phyloP scores from a whole-genome alignment of 2,888 invertebrate genomes.

The Ligdia adustata region DNA sequence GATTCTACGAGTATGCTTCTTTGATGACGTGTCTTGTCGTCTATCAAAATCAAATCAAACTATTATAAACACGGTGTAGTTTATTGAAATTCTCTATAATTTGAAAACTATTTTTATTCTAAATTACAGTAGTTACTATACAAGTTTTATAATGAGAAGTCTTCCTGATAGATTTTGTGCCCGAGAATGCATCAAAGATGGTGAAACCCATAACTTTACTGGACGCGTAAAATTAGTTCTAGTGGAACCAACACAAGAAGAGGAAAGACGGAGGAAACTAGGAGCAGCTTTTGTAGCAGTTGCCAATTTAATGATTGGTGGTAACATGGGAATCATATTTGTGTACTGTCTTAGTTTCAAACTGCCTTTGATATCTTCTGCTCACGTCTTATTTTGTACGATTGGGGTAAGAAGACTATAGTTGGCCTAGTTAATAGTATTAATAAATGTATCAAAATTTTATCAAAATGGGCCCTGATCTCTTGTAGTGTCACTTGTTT shows the following conservation, averaged over 20 bases:
- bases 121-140: too few species aligned
- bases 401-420: background rate
- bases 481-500: too few species aligned
- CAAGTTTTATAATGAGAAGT: too few species aligned
- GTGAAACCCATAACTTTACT: background rate
- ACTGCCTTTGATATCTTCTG: background rate
- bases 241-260: background rate
- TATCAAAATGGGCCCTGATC: too few species aligned
- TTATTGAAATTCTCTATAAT: too few species aligned
- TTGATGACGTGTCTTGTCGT: too few species aligned
- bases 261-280: background rate
- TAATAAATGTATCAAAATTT: too few species aligned
- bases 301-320: background rate
- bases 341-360: background rate
- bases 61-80: too few species aligned
- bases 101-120: too few species aligned
- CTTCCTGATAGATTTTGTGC: background rate
- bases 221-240: background rate
- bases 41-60: too few species aligned
- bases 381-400: background rate
- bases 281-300: background rate
- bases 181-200: background rate
- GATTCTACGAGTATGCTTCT: too few species aligned
- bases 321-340: background rate
- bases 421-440: too few species aligned